Percentiles rank a stretch among this genome's conserved stretches.
These are phyloP conservation scores for Spizella passerina DNA, from an alignment of 2,797 vertebrate genomes.

Conservation along the genomic window DNA sequence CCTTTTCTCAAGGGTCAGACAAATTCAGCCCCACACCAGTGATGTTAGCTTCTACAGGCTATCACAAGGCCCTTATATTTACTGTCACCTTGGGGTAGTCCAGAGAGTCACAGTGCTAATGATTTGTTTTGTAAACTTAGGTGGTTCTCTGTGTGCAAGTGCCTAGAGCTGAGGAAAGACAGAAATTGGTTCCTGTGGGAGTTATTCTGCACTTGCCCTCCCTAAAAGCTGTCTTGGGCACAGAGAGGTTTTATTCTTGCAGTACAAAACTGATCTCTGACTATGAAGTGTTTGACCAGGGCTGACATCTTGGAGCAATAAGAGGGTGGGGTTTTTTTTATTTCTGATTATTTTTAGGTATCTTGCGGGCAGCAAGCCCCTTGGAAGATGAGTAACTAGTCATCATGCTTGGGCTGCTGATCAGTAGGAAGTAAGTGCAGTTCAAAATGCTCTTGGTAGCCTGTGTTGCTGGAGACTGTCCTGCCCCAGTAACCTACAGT, in stretches of 20 bases:
- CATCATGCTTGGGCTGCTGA: neutral
- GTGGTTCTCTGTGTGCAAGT: neutral
- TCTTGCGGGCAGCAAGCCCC: neutral
- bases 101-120: neutral
- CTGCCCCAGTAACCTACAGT: neutral
- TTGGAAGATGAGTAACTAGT: neutral
- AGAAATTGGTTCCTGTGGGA: neutral
- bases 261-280: neutral
- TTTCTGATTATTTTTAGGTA: neutral
- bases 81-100: neutral
- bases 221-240: accelerated
- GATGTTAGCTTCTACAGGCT: neutral
- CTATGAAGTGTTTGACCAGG: neutral
- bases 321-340: accelerated
- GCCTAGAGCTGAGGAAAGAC: neutral
- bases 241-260: neutral
- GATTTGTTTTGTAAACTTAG: neutral
- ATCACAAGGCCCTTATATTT: neutral
- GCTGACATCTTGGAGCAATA: neutral
- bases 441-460: neutral
- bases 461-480: neutral
- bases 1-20: neutral
- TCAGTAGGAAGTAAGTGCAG: neutral
- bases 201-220: neutral
- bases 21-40: neutral